Percentiles rank a stretch among this genome's conserved stretches.
Evolutionary conservation across 2,797 vertebrate genomes (phyloP).

Genomic region (Diglossa cyanea): DNA sequence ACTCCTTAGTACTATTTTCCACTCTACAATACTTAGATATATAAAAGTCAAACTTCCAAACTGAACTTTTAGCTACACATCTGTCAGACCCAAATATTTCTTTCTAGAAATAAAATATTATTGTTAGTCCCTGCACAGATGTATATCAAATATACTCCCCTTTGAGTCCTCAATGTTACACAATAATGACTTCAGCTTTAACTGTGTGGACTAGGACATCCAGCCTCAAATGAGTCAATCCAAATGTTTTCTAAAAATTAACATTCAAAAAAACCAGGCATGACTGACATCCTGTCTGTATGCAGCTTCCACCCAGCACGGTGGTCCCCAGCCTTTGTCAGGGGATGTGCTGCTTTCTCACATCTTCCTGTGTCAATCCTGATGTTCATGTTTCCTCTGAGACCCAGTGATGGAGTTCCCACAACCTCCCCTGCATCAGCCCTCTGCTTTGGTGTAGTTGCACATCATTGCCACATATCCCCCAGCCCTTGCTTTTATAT

Average conservation of each 20-base stretch:
- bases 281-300: neutral
- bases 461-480: accelerated
- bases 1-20: neutral
- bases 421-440: accelerated
- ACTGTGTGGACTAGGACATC: neutral
- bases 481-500: neutral
- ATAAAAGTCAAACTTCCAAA: neutral
- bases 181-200: neutral
- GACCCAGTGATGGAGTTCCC: neutral
- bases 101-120: neutral
- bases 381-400: neutral
- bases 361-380: neutral
- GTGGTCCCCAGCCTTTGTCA: neutral
- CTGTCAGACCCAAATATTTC: neutral
- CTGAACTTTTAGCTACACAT: neutral
- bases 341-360: accelerated
- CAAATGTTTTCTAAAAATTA: neutral
- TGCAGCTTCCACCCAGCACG: neutral
- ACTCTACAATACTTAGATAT: neutral
- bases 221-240: neutral
- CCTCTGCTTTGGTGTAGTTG: neutral
- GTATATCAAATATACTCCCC: neutral
- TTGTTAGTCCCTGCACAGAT: accelerated
- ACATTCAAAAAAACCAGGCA: neutral
- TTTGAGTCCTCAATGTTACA: neutral